These are phyloP conservation scores for Polymixis flavicincta DNA, from an alignment of 2,888 invertebrate species.

Conservation along the genomic window DNA sequence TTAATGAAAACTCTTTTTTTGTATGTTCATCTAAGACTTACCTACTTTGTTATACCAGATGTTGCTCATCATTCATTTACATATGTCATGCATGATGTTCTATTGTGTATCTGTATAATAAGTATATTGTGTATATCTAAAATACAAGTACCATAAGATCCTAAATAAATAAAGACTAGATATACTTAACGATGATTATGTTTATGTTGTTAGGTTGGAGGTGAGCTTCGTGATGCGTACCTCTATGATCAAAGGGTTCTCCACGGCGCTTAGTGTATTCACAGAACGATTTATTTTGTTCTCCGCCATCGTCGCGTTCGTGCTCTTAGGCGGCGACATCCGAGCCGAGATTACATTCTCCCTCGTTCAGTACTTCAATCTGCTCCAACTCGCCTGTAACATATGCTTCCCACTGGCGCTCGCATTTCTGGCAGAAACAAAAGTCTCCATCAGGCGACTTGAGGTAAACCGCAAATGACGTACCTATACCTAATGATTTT, in stretches of 20 bases:
- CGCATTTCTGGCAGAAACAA: conserved; percentile 91
- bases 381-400: conserved; percentile 92
- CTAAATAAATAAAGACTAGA: not conserved
- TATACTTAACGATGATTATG: not conserved
- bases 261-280: conserved; percentile 93
- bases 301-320: conserved; percentile 94
- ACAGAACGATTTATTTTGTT: conserved; percentile 96
- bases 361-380: conserved; percentile 94
- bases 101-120: no score
- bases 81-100: no score
- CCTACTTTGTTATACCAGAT: not conserved
- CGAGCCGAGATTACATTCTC: conserved; percentile 93
- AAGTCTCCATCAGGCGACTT: conserved; percentile 91
- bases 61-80: not conserved
- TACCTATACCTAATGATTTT: not conserved
- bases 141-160: not conserved
- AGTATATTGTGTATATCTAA: no score
- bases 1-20: not conserved
- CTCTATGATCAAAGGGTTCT: conserved; percentile 92
- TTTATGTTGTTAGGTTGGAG: conserved; percentile 90
- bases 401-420: conserved; percentile 92
- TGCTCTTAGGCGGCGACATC: conserved; percentile 91
- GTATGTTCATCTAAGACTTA: not conserved
- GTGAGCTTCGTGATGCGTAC: conserved; percentile 92
- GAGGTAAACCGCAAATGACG: conserved; percentile 84